A percentile compares a stretch with the other conserved stretches of the same genome.
These are phyloP conservation scores for Macrobrachium nipponense DNA, from an alignment of 1,140 invertebrate species.

Conservation along the genomic window DNA sequence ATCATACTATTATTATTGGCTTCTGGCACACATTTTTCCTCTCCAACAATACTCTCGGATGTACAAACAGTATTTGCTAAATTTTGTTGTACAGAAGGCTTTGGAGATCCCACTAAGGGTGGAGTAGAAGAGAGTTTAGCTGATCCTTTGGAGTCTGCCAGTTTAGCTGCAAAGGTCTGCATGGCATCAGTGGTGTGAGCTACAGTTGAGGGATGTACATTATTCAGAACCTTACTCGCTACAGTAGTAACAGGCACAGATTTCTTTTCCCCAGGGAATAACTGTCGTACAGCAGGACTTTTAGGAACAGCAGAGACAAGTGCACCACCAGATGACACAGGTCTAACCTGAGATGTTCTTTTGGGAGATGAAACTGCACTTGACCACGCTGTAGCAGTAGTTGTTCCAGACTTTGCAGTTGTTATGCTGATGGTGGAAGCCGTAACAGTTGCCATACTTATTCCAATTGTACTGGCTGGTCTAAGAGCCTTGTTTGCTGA, in stretches of 20 bases:
- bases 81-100: conserved; percentile 66
- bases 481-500: conserved; percentile 52
- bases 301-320: conserved; percentile 55
- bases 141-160: conserved; percentile 71
- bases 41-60: conserved; percentile 59
- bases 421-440: conserved; percentile 67
- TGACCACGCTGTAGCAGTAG: conserved; percentile 57
- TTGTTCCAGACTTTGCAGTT: conserved; percentile 59
- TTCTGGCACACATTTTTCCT: conserved; percentile 36
- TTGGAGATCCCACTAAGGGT: conserved; percentile 65
- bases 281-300: conserved; percentile 63
- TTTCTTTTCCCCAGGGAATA: conserved; percentile 65
- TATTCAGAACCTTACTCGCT: conserved; percentile 74
- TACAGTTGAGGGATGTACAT: conserved; percentile 74
- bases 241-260: conserved; percentile 64
- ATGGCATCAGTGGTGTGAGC: conserved; percentile 70
- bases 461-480: conserved; percentile 61
- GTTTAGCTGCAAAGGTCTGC: conserved; percentile 76
- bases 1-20: conserved; percentile 45
- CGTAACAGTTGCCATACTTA: conserved; percentile 64
- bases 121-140: conserved; percentile 65
- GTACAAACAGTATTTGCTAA: conserved; percentile 64
- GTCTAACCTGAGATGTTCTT: conserved; percentile 34
- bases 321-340: conserved; percentile 36
- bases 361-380: conserved; percentile 55